These are phyloP conservation scores for Ctenicera cuprea DNA, from an alignment of 2,888 invertebrate genomes.

Conservation along the genomic window DNA sequence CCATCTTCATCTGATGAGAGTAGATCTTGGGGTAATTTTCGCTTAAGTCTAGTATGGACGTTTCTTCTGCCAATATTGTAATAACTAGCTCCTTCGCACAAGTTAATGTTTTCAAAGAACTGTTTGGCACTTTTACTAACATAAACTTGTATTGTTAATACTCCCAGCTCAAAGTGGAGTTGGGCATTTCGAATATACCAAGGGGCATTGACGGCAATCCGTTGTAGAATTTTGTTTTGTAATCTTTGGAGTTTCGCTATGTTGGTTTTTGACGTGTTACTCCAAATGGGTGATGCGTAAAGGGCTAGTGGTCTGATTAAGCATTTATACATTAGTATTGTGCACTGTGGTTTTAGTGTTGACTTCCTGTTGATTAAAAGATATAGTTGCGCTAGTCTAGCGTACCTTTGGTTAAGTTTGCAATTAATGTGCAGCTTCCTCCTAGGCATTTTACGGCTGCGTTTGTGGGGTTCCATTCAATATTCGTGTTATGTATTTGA, in stretches of 20 bases:
- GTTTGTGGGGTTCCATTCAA: no score
- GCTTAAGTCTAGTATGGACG: no score
- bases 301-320: no score
- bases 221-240: constrained; percentile 12
- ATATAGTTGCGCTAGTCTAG: constrained; percentile 18
- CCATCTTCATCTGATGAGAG: no score
- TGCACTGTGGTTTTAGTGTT: no score
- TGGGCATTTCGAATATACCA: not conserved
- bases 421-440: constrained; percentile 18
- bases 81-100: no score
- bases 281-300: no score
- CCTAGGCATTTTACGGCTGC: no score
- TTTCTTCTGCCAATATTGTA: not conserved
- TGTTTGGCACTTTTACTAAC: not conserved
- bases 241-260: not conserved
- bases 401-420: constrained; percentile 18
- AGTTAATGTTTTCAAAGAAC: not conserved
- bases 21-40: no score
- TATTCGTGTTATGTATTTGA: not conserved
- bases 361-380: no score
- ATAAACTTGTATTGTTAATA: constrained; percentile 1
- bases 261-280: no score
- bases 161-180: constrained; percentile 4
- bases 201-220: constrained; percentile 5
- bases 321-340: no score